These are phyloP conservation scores for Scarus forsteni DNA, from an alignment of 2,797 vertebrate genomes.

Conservation along the genomic window DNA sequence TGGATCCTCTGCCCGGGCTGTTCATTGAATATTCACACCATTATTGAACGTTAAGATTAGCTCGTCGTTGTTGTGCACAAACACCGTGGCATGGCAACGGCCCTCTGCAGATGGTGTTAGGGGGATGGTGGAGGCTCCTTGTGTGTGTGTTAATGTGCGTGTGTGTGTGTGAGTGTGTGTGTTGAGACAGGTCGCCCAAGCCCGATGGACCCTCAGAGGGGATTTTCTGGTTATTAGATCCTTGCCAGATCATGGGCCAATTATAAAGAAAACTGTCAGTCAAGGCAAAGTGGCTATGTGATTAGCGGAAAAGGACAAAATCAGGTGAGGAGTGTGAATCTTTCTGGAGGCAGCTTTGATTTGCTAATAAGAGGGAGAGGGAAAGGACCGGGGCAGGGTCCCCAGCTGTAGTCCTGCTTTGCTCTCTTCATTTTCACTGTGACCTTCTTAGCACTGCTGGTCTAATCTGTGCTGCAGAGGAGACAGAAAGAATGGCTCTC, in stretches of 20 bases:
- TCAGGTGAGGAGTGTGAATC: constrained; percentile 99
- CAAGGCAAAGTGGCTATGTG: constrained; percentile 99
- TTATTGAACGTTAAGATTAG: constrained; percentile 99
- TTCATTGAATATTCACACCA: constrained; percentile 99
- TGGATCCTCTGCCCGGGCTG: constrained; percentile 92
- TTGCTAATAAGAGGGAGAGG: constrained; percentile 98
- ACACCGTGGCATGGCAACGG: constrained; percentile 88
- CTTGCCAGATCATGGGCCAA: constrained; percentile 99
- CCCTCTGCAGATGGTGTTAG: constrained; percentile 81
- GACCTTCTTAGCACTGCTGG: constrained; percentile 97
- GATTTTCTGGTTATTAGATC: constrained; percentile 99
- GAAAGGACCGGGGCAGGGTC: constrained; percentile 90
- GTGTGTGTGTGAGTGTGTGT: constrained; percentile 53
- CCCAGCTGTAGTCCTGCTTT: constrained; percentile 97
- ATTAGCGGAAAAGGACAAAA: constrained; percentile 99
- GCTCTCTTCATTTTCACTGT: constrained; percentile 95
- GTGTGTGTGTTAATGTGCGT: constrained; percentile 42
- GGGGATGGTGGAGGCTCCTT: constrained; percentile 60
- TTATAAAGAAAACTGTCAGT: constrained; percentile 99
- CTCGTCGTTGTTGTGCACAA: constrained; percentile 86
- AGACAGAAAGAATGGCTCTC: constrained; percentile 81
- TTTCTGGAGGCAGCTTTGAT: constrained; percentile 98
- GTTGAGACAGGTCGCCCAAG: constrained; percentile 92
- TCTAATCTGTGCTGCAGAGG: constrained; percentile 89
- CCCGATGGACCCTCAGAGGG: constrained; percentile 98